Conservation (phyloP, 2,113 vertebrate species). For the Oreocharis arfaki region DNA sequence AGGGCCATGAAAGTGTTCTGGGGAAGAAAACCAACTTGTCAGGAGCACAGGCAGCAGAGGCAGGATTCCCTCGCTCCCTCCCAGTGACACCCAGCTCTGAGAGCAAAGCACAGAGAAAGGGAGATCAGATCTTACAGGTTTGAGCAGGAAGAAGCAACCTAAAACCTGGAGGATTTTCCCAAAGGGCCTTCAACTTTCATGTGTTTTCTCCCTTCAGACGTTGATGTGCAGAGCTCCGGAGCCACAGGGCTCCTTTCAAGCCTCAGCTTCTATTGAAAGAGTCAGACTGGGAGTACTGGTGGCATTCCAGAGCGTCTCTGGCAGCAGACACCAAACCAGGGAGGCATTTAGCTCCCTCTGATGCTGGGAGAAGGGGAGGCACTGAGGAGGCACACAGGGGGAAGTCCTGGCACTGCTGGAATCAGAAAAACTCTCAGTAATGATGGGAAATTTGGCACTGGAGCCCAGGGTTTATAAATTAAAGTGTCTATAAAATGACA, state of each 20-base stretch:
- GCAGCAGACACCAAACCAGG: not conserved
- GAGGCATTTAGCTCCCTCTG: not conserved
- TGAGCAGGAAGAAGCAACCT: not conserved
- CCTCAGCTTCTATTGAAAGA: not conserved
- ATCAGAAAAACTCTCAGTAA: not conserved
- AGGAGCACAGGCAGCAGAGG: not conserved
- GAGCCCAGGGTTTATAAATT: fast-evolving
- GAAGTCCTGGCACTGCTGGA: not conserved
- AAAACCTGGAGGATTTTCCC: not conserved
- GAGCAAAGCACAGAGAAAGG: not conserved
- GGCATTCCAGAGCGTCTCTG: not conserved
- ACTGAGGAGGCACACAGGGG: fast-evolving
- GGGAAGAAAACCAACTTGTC: not conserved
- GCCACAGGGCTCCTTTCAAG: not conserved
- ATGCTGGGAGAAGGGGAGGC: not conserved
- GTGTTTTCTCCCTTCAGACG: constrained; percentile 2
- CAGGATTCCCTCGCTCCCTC: not conserved
- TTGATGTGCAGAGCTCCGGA: not conserved
- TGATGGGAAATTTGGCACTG: not conserved
- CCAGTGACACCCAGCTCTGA: not conserved
- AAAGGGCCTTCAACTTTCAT: not conserved
- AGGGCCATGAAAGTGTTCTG: not conserved
- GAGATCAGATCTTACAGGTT: not conserved
- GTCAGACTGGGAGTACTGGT: not conserved
- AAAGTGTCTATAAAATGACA: not conserved